Evolutionary conservation across 2,888 invertebrate species (phyloP).

Genomic region (Lydus trimaculatus): DNA sequence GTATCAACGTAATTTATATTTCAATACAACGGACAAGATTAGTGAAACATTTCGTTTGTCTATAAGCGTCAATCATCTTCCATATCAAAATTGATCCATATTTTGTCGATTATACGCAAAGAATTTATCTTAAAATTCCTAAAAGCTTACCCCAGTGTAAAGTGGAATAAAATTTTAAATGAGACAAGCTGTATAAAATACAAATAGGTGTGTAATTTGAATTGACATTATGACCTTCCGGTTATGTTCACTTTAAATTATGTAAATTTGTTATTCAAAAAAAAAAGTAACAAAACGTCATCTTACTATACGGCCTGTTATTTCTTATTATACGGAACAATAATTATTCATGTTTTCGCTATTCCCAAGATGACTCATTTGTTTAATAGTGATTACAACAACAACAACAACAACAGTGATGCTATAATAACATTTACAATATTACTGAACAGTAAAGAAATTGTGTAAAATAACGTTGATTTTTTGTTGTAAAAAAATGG

Average conservation of each 20-base stretch:
- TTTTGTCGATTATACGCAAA: too few relatives aligned
- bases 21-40: too few relatives aligned
- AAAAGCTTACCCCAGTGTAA: too few relatives aligned
- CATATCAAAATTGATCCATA: too few relatives aligned
- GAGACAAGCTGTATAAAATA: not conserved
- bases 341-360: slow-evolving; percentile 28
- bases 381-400: slow-evolving; percentile 24
- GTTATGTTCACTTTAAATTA: not conserved
- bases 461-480: too few relatives aligned
- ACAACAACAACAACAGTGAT: not conserved
- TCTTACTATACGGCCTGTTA: not conserved
- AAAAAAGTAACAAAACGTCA: not conserved
- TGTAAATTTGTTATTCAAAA: not conserved
- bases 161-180: not conserved
- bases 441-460: too few relatives aligned
- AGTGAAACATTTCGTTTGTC: too few relatives aligned
- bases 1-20: too few relatives aligned
- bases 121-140: too few relatives aligned
- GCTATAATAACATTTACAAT: not conserved
- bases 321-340: slow-evolving; percentile 3
- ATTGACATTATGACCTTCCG: not conserved
- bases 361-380: slow-evolving; percentile 27
- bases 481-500: too few relatives aligned
- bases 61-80: too few relatives aligned
- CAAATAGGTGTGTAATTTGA: not conserved